These are phyloP conservation scores for Limenitis camilla DNA, from an alignment of 2,888 invertebrate genomes.

Conservation along the genomic window DNA sequence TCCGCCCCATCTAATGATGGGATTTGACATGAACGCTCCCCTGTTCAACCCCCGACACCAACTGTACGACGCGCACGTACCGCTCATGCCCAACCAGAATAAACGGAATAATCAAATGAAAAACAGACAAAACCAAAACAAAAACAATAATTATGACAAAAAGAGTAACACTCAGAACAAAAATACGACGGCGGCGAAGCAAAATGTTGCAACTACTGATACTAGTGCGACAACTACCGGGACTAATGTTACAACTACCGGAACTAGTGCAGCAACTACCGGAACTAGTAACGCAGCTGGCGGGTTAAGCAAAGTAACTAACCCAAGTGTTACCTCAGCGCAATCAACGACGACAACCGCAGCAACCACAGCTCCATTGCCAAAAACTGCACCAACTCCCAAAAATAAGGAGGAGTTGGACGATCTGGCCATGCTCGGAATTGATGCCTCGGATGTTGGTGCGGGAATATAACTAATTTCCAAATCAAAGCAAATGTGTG, in stretches of 20 bases:
- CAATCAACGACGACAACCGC: constrained; percentile 4
- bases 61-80: constrained; percentile 59
- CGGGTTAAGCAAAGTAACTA: constrained; percentile 1
- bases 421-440: constrained; percentile 89
- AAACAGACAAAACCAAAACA: constrained; percentile 20
- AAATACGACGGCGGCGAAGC: not conserved
- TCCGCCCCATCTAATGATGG: constrained; percentile 46
- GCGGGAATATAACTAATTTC: constrained; percentile 50
- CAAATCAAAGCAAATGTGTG: not conserved
- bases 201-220: constrained; percentile 14
- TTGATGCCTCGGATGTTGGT: constrained; percentile 86
- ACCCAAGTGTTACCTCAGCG: not conserved
- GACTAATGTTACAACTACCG: not conserved
- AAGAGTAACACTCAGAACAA: constrained; percentile 17
- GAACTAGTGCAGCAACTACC: constrained; percentile 1
- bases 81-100: constrained; percentile 37
- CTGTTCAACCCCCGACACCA: constrained; percentile 48
- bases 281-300: too few relatives aligned
- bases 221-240: not conserved
- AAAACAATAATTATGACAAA: constrained; percentile 21
- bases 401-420: constrained; percentile 75
- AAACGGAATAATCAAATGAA: too few relatives aligned
- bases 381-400: constrained; percentile 26
- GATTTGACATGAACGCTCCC: constrained; percentile 50
- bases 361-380: not conserved